Evolutionary conservation across 2,888 invertebrate species (phyloP).

Genomic region (Metallyticus violacea): DNA sequence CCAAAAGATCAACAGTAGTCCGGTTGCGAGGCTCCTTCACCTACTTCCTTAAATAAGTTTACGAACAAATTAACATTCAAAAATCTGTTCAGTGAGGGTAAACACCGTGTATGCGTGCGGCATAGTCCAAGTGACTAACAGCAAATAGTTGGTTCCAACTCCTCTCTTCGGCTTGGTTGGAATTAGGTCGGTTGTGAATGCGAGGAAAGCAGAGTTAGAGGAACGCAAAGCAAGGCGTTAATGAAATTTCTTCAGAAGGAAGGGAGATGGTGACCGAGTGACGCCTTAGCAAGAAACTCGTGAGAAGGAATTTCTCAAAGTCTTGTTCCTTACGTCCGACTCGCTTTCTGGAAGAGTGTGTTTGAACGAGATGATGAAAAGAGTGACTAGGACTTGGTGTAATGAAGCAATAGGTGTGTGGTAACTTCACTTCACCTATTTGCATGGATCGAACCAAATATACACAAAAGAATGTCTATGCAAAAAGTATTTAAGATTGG

Average conservation of each 20-base stretch:
- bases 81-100: neutral
- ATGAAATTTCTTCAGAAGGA: constrained; percentile 28
- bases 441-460: neutral
- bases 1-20: no score
- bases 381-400: no score
- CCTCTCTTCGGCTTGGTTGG: neutral
- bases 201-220: neutral
- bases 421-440: neutral
- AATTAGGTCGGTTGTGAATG: neutral
- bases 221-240: constrained; percentile 16
- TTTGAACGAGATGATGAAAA: no score
- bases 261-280: neutral
- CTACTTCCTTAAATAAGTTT: no score
- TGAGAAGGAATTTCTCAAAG: neutral
- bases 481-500: neutral
- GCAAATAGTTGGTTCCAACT: neutral
- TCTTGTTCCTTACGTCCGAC: neutral
- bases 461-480: neutral
- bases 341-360: neutral
- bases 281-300: neutral
- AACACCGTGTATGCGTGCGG: neutral
- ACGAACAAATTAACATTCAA: no score
- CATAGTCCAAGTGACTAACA: neutral
- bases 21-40: no score
- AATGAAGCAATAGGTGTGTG: neutral